A percentile compares a stretch with the other conserved stretches of the same genome.
These are phyloP conservation scores for Pseudorhiza aurosa DNA, from an alignment of 30 jellyfish, hydroid and myxozoan genomes.

Conservation along the genomic window DNA sequence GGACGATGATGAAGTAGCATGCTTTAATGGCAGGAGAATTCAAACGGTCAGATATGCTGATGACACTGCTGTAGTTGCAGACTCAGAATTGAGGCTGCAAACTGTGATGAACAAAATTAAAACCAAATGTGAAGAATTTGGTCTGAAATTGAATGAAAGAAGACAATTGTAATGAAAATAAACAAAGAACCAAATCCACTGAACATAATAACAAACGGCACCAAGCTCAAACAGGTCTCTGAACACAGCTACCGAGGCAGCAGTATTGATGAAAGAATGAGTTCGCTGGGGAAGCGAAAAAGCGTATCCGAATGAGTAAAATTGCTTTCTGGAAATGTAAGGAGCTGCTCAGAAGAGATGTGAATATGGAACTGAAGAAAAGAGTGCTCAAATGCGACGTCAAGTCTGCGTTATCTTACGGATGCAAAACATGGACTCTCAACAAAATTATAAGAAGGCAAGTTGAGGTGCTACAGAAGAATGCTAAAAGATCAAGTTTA, in stretches of 20 bases:
- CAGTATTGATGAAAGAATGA: background rate
- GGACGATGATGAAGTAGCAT: background rate
- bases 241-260: conserved; percentile 13
- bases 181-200: background rate
- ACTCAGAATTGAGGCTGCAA: background rate
- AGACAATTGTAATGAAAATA: conserved; percentile 16
- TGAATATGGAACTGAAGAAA: background rate
- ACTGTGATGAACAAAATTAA: background rate
- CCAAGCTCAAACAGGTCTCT: background rate
- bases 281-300: conserved; percentile 6
- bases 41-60: conserved; percentile 41
- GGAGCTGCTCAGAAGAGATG: conserved; percentile 6
- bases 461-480: conserved; percentile 7
- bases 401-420: conserved; percentile 1
- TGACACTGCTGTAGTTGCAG: conserved; percentile 23
- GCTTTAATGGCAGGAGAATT: conserved; percentile 2
- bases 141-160: conserved; percentile 10
- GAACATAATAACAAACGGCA: background rate
- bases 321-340: conserved; percentile 9
- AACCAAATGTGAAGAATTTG: conserved; percentile 5
- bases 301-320: conserved; percentile 10
- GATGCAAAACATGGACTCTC: conserved; percentile 20
- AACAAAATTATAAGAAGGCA: background rate
- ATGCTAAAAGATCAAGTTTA: background rate
- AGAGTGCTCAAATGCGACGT: conserved; percentile 2